Evolutionary conservation across 2,113 vertebrate species (phyloP).

Genomic region (Lampris incognitus): DNA sequence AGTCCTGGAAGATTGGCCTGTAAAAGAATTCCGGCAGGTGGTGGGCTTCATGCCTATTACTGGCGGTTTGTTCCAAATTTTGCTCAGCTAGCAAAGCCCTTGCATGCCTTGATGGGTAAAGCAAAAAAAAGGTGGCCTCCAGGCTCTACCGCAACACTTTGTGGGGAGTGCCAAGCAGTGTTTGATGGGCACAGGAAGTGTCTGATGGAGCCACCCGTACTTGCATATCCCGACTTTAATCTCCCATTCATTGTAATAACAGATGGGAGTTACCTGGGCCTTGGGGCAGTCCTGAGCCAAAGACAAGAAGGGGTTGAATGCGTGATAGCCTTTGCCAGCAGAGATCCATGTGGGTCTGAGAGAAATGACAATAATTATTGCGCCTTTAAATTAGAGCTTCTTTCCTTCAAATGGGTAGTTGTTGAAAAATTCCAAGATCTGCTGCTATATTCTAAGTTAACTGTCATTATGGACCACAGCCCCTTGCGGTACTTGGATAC

Average conservation of each 20-base stretch:
- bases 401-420: too few species aligned
- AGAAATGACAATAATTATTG: conserved; percentile 1
- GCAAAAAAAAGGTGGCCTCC: background rate
- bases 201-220: background rate
- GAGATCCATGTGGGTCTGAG: too few species aligned
- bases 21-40: background rate
- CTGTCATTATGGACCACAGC: background rate
- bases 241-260: too few species aligned
- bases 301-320: too few species aligned
- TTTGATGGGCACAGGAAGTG: too few species aligned
- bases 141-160: too few species aligned
- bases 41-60: too few species aligned
- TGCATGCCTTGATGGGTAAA: background rate
- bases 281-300: too few species aligned
- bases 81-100: conserved; percentile 1
- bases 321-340: too few species aligned
- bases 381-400: background rate
- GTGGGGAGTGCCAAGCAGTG: too few species aligned
- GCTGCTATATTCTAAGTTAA: background rate
- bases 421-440: background rate
- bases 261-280: too few species aligned
- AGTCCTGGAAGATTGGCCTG: conserved; percentile 8
- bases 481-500: too few species aligned
- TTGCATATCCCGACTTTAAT: background rate
- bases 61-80: conserved; percentile 23